These are phyloP conservation scores for Cephalotes varians DNA, from an alignment of 2,888 invertebrate species.

Conservation along the genomic window DNA sequence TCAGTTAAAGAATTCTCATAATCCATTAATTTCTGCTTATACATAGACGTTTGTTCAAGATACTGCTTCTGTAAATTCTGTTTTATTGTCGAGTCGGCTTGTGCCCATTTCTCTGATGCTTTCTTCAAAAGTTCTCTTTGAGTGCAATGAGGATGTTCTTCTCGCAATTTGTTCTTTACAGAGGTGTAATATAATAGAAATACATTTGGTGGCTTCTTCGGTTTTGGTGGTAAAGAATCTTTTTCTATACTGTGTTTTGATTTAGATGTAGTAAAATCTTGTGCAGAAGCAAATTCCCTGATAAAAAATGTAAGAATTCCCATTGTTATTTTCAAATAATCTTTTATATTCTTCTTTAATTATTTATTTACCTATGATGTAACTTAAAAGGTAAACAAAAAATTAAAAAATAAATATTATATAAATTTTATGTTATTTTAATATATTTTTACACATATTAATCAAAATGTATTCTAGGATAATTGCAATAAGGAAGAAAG, in stretches of 20 bases:
- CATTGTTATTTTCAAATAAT: background rate
- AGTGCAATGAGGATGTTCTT: constrained; percentile 3
- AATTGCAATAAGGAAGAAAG: background rate
- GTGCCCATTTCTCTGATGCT: constrained; percentile 17
- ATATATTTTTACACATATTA: background rate
- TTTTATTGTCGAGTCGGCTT: background rate
- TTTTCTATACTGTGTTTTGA: background rate
- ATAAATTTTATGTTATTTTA: background rate
- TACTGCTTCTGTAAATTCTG: constrained; percentile 15
- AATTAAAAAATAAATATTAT: constrained; percentile 1
- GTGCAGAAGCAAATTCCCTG: constrained; percentile 19
- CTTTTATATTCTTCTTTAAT: background rate
- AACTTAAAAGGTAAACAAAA: background rate
- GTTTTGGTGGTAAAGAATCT: constrained; percentile 17
- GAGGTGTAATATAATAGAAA: background rate
- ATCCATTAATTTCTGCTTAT: constrained; percentile 41
- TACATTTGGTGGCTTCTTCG: constrained; percentile 24
- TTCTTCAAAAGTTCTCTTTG: background rate
- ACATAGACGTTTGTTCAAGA: constrained; percentile 1
- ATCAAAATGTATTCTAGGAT: background rate
- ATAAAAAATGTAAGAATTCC: background rate
- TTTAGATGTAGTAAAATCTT: background rate
- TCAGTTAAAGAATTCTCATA: constrained; percentile 32
- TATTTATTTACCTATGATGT: background rate
- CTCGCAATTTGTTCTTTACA: background rate